These are phyloP conservation scores for Leucophenga varia DNA, from an alignment of 1,140 invertebrate genomes.

Conservation along the genomic window DNA sequence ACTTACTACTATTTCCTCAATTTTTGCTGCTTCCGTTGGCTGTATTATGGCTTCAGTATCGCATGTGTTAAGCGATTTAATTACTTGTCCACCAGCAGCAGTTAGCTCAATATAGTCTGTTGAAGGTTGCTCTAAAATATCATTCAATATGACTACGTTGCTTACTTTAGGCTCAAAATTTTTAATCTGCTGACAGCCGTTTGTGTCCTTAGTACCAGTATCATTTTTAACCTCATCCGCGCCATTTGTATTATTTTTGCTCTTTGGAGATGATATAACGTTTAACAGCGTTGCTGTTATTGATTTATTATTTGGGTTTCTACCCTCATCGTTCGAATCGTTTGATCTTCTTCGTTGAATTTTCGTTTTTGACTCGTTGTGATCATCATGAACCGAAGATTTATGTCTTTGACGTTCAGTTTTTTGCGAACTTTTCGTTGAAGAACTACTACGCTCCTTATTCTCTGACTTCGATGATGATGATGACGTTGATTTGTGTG, in stretches of 20 bases:
- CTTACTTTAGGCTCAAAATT: no score
- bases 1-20: no score
- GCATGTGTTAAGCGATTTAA: no score
- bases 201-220: neutral
- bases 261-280: neutral
- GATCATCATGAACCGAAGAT: slow-evolving; percentile 31
- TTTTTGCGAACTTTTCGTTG: no score
- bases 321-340: slow-evolving; percentile 50
- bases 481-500: slow-evolving; percentile 27
- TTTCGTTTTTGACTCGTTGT: slow-evolving; percentile 34
- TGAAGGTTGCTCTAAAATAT: slow-evolving; percentile 39
- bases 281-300: neutral
- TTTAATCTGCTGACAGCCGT: no score
- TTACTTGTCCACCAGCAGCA: neutral
- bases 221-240: slow-evolving; percentile 17
- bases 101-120: slow-evolving; percentile 33
- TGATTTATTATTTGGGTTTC: slow-evolving; percentile 19
- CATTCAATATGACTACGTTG: slow-evolving; percentile 33
- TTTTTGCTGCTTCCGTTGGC: no score
- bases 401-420: slow-evolving; percentile 17
- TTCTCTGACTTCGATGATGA: no score
- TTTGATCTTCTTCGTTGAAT: slow-evolving; percentile 32
- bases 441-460: no score
- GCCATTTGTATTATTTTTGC: slow-evolving; percentile 17
- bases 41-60: no score